These are phyloP conservation scores for Acleris sparsana DNA, from an alignment of 2,888 invertebrate species.

Conservation along the genomic window DNA sequence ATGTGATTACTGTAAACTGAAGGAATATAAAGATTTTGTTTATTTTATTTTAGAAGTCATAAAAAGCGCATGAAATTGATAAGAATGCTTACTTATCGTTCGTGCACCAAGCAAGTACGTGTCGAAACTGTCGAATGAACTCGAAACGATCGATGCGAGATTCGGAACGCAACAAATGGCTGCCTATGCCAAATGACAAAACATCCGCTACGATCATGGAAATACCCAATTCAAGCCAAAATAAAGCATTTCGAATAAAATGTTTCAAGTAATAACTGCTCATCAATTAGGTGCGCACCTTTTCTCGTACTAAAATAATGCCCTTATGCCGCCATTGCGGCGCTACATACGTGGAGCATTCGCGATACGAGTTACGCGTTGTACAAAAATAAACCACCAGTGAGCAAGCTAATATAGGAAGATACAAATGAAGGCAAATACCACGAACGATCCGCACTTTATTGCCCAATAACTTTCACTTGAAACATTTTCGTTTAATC, in stretches of 20 bases:
- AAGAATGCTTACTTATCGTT: constrained; percentile 26
- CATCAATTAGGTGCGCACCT: constrained; percentile 50
- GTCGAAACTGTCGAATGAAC: constrained; percentile 2
- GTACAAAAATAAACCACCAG: constrained; percentile 70
- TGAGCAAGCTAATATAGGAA: constrained; percentile 49
- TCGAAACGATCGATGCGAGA: constrained; percentile 40
- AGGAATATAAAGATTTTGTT: constrained; percentile 1
- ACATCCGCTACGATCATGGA: constrained; percentile 34
- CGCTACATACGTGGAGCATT: constrained; percentile 57
- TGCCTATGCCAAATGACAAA: constrained; percentile 39
- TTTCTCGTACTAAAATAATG: constrained; percentile 40
- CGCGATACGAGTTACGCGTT: constrained; percentile 47
- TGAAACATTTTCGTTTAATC: constrained; percentile 66
- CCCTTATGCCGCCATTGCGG: constrained; percentile 47
- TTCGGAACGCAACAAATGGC: constrained; percentile 52
- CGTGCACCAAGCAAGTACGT: not conserved
- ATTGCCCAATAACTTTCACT: constrained; percentile 75
- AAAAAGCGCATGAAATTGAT: constrained; percentile 30
- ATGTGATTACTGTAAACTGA: not conserved
- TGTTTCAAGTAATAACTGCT: constrained; percentile 55
- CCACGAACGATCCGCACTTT: constrained; percentile 68
- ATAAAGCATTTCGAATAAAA: constrained; percentile 43
- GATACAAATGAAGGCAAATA: constrained; percentile 58
- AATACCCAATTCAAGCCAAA: constrained; percentile 38
- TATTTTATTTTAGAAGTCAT: constrained; percentile 17